Base-by-base conservation (phyloP, 2,888 invertebrate genomes). In the Phasia obesa region DNA sequence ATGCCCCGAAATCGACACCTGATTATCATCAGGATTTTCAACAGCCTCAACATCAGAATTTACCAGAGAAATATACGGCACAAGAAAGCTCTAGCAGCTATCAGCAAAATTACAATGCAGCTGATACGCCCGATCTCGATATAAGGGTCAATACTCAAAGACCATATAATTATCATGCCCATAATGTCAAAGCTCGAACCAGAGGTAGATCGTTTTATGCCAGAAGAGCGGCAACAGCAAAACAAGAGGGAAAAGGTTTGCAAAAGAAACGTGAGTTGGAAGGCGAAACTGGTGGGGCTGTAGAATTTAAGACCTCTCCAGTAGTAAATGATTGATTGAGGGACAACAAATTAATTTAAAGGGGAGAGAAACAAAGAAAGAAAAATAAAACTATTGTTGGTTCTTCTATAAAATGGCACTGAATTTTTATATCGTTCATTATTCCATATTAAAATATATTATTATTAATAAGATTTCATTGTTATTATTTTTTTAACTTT, bases 131-230 rank as follows among this genome's bases (percentile, higher is more conserved):
- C 13, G 42, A 21, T 11, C 49, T 23, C 9, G 73, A 85, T 2
- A 85, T 84, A 6, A 86, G 86, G 11, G 85, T 87, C 35, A 88
- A 88, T 2, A 88, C 90, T 0, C 90, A 89, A 80, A 86, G 87
- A 11, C 91, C 91, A 17, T 90, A 86, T 42, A 91, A 92, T 79
- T 91, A 91, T 80, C 92, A 91, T 64, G 90, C 91, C 38, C 89
- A 89, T 42, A 71, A 85, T 2, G 77, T 85, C 2, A 87, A 88
- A 73, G 69, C 86, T 83, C 15, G 79, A 19, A 59, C 76, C 23
- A 84, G 78, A 23, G 64, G 75, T 65, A 60, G 69, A 64, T 74
- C 70, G 82, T 84, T 82, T 21, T 79, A 84, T 23, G 87, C 86
- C 19, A 84, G 84, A 47, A 49, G 75, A 3, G 80, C 86, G 0